Evolutionary conservation across 2,797 vertebrate genomes (phyloP), one percentile per base, ranked within the genome.

Genomic region (Microcaecilia unicolor): DNA sequence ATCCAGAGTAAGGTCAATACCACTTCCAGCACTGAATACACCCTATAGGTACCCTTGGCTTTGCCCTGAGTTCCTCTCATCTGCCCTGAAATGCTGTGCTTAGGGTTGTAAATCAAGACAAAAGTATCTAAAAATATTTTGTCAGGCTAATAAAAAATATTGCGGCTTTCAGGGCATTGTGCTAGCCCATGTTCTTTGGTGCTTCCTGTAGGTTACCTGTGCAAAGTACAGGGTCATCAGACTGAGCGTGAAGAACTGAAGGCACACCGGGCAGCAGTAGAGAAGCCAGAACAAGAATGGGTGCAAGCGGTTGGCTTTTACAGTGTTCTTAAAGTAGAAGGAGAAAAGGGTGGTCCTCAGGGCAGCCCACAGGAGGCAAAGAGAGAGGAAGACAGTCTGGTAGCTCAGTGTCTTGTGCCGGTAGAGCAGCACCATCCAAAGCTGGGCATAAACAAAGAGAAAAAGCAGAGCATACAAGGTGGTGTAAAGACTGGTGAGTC

Each of bases 191-290:
- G n/a, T n/a, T n/a, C n/a, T n/a, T n/a, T n/a, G n/a, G n/a, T n/a
- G 6, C 4, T 3, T 6, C 6, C n/a, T 5, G 7, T 10, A 22
- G 20, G 60, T 75, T 61, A 91, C 90, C 90, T 90, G 88, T 38
- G 85, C 87, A 47, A 91, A 93, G 62, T 93, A 93, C 38, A 91
- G 74, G 54, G 87, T 91, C 51, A 93, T 90, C 12, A 92, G 87
- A 49, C 83, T 87, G 55, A 93, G 70, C 1, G 90, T 91, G 75
- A 91, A 90, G 69, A 93, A 93, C 80, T 93, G 90, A 54, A 93
- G 70, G 48, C 90, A 93, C 5, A 93, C 89, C 0, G 90, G 90
- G 58, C 79, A 90, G 65, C 90, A 93, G 60, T 92, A 93, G 10
- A 93, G 80, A 30, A 92, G 78, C 90, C 90, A 93, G 54, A 85